Base-by-base conservation (phyloP, 30 jellyfish, hydroid and myxozoan species). In the Aurelia aurita complex sp. Pacific region DNA sequence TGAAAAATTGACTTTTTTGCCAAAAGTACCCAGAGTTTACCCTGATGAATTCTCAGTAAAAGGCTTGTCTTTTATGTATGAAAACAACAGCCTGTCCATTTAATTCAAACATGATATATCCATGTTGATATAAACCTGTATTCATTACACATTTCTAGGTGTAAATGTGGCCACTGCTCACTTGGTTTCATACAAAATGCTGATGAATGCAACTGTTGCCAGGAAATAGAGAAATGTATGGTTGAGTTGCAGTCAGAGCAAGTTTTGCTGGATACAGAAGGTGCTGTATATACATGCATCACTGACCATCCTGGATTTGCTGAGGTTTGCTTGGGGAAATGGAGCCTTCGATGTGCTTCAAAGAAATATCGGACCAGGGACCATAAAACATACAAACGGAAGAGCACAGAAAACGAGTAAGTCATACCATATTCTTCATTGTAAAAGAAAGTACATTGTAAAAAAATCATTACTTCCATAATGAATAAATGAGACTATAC, bases 291-390 rank as follows among this genome's bases (percentile, higher is more conserved):
- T 38, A 38, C 50, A 2, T 67, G 77, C 50, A 33, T 67, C 9
- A 67, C 77, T 1, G 77, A 67, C 77, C 77, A 67, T 67, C 77
- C 59, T 17, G 77, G 77, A 17, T 67, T 67, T 67, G 77, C 77
- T 17, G 77, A 67, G 38, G 77, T 67, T 7, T 67, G 77, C 50
- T 35, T 67, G 19, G 50, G 50, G 9, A 67, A 4, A 67, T 67
- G 77, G 77, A 17, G 77, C 77, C 50, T 67, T 18, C 2, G 7
- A 33, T 33, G 38, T 17, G 77, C 59, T 67, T 18, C 77, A 17
- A 67, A 67, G 4, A 67, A 67, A 67, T 67, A 33, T 67, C 38
- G 50, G 77, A 67, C 50, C 2, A 67, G 77, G 7, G 77, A 38
- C 50, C 50, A 38, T 4, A 38, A 38, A 38, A 4, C 50, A 38